phyloP scores from a whole-genome alignment of 2,797 vertebrate species.

The Platalea minor region DNA sequence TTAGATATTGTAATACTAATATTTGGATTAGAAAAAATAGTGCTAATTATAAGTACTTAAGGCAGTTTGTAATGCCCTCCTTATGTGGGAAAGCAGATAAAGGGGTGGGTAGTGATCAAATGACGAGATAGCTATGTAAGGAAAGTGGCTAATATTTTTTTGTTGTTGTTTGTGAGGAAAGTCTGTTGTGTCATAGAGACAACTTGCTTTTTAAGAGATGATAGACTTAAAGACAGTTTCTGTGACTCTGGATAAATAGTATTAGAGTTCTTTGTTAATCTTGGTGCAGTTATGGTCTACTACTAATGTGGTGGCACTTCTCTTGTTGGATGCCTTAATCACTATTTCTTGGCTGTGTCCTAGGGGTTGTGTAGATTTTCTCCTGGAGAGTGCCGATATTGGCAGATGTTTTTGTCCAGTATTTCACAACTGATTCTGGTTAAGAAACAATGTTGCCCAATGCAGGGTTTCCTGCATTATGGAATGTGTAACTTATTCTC shows the following conservation, averaged over 20 bases:
- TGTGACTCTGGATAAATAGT: neutral
- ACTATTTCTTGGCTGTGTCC: neutral
- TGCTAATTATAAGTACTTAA: neutral
- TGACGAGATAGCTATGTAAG: neutral
- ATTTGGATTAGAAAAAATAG: neutral
- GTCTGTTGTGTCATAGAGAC: neutral
- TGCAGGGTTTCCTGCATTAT: neutral
- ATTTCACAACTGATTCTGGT: neutral
- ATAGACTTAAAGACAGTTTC: neutral
- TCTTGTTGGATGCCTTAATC: neutral
- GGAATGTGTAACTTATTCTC: neutral
- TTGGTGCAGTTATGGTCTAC: neutral
- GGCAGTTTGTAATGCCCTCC: neutral
- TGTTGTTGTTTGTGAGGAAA: neutral
- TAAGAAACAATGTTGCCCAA: neutral
- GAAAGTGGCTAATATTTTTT: neutral
- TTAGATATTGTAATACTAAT: neutral
- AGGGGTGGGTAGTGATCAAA: neutral
- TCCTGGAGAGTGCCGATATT: accelerated
- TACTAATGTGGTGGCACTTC: neutral
- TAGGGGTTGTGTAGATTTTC: neutral
- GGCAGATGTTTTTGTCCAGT: neutral
- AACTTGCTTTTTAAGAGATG: neutral
- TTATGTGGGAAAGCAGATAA: neutral
- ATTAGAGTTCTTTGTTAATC: neutral